Percentiles rank a stretch among this genome's conserved stretches.
phyloP scores from a whole-genome alignment of 2,888 invertebrate genomes.

The Ashinkailepas kermadecensis region DNA sequence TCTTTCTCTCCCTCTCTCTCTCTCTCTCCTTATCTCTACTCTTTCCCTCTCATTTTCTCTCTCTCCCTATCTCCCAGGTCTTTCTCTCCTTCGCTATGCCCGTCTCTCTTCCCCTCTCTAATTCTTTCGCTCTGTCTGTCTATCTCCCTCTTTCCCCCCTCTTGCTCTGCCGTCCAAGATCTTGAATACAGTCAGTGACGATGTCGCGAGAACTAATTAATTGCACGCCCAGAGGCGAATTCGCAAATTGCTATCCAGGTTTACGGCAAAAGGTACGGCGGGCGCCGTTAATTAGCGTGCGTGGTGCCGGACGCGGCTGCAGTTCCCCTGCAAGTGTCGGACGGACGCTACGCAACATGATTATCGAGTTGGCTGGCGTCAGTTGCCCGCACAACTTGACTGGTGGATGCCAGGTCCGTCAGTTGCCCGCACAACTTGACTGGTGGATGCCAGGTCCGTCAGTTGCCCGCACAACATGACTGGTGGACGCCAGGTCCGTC shows the following conservation, averaged over 20 bases:
- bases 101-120: background rate
- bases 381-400: too few species aligned
- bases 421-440: too few species aligned
- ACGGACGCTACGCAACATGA: too few species aligned
- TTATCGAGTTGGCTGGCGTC: too few species aligned
- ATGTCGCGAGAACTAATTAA: background rate
- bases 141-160: background rate
- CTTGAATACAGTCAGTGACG: background rate
- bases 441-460: too few species aligned
- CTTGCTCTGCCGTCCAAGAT: background rate
- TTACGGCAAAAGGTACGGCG: background rate
- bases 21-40: background rate
- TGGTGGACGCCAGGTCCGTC: too few species aligned
- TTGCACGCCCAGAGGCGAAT: background rate
- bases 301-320: background rate
- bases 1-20: background rate
- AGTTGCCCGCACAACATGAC: too few species aligned
- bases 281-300: background rate
- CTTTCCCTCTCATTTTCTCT: background rate
- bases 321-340: too few species aligned
- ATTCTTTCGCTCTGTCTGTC: background rate
- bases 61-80: background rate
- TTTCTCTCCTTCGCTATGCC: background rate
- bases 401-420: too few species aligned
- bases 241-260: background rate